Evolutionary conservation across 2,888 invertebrate species (phyloP), one percentile per base, ranked within the genome.

Genomic region (Caenorhabditis auriculariae): DNA sequence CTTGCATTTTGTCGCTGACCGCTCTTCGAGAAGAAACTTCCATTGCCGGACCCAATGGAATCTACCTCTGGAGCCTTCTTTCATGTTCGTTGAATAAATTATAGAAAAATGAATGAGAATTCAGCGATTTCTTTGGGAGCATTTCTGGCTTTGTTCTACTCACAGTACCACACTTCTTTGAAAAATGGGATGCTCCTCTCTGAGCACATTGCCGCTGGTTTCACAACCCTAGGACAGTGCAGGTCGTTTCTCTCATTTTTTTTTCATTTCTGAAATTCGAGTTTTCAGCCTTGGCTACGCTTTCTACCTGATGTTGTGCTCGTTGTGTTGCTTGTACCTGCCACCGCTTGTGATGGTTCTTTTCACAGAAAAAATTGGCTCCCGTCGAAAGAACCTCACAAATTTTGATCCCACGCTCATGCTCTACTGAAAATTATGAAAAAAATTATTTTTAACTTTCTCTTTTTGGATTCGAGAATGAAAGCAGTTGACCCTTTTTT

Each of bases 11-110:
- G 17, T 59, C 66, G 9, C 69, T 70, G 42, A 61, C 68, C 24
- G 60, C 60, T 6, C 23, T 66, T 9, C 41, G 51, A 29, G n/a
- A 60, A 29, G 56, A 62, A 26, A 45, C 44, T 1, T 64, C 69
- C 1, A 59, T 72, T 4, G 60, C 66, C n/a, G 75, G 75, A 3
- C 64, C 75, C 17, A 54, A 60, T 54, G 75, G 74, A 15, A 62
- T 75, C 37, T 68, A 68, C 53, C 28, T 75, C 23, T 75, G 75
- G 75, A 60, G 69, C 37, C 39, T 61, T 35, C 56, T 74, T 21
- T 56, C 68, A 3, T 55, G 74, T 74, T 29, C 54, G 56, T 69
- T 28, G n/a, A n/a, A n/a, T n/a, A 7, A 41, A n/a, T 7, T 41
- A 15, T n/a, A n/a, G 21, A 43, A 43, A 4, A 43, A 43, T 23